Base-by-base conservation (phyloP, 2,113 vertebrate species). In the Nibea coibor region DNA sequence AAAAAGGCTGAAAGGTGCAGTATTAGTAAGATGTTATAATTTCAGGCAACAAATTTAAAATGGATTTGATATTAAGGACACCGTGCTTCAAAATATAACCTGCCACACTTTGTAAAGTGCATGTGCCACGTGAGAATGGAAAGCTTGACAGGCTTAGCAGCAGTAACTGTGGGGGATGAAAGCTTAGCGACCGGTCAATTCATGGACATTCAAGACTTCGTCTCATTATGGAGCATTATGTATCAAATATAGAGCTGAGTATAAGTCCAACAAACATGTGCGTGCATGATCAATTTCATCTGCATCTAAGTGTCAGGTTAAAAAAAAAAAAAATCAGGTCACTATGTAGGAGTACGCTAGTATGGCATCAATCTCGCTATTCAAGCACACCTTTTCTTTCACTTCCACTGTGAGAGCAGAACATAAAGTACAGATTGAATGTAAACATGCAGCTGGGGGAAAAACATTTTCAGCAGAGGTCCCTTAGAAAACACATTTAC, bases 261-360 rank as follows among this genome's bases (percentile, higher is more conserved):
- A 7, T 15, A 16, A 20, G 42, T 26, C 45, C 14, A 67, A 31
- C 47, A 42, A 24, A 65, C 4, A 59, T 22, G 15, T 66, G 4
- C 16, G 45, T 48, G 56, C n/a, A 50, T 8, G 35, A n/a, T 2
- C 47, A 16, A 64, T 11, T 7, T 42, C 53, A 53, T 26, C 61
- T 82, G 62, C 17, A 26, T 80, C 48, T 79, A 19, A 63, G 28
- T 71, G 67, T 78, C 53, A 81, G 51, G 39, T 69, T 16, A 2
- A 9, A 54, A 66, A 48, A 72, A 24, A 24, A 72, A 24, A 16
- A 57, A 53, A 72, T 79, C 22, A 63, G 50, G 76, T 80, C 80
- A 74, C 71, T 24, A 67, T 79, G 84, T 85, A 80, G 74, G 67
- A 58, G 82, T 64, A 56, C 58, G 56, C 58, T 57, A 64, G 65